Conservation (phyloP, 1,140 invertebrate species). For the Scaptomyza graminum region DNA sequence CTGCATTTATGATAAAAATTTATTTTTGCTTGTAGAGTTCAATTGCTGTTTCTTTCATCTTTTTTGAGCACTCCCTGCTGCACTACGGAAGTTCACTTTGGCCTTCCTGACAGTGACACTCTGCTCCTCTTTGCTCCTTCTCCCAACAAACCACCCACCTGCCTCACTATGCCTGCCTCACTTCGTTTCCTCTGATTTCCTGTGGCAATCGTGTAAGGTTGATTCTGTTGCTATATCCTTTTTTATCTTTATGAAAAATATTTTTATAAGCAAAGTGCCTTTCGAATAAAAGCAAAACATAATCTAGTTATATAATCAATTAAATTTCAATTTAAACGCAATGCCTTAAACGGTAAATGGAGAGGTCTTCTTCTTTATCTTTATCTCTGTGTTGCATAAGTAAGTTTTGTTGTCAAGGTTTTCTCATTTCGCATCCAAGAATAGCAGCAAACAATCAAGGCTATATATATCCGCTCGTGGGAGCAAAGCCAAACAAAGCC, state of each 20-base stretch:
- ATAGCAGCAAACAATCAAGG: slow-evolving; percentile 31
- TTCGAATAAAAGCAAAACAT: neutral
- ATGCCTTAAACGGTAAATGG: no score
- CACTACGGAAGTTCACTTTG: slow-evolving; percentile 43
- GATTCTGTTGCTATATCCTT: slow-evolving; percentile 26
- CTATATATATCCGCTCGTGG: neutral
- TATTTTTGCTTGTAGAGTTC: slow-evolving; percentile 30
- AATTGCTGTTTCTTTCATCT: slow-evolving; percentile 24
- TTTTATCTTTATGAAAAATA: no score
- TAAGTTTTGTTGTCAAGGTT: slow-evolving; percentile 11
- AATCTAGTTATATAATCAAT: slow-evolving; percentile 22
- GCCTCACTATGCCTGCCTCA: neutral
- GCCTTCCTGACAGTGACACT: slow-evolving; percentile 8
- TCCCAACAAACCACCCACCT: no score
- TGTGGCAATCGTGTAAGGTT: slow-evolving; percentile 8
- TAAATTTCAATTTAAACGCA: neutral
- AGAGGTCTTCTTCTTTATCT: no score
- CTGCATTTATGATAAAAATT: slow-evolving; percentile 48
- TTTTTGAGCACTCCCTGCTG: neutral
- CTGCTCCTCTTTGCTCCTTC: neutral
- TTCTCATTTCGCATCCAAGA: slow-evolving; percentile 9
- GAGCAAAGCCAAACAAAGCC: neutral
- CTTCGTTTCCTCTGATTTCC: slow-evolving; percentile 28
- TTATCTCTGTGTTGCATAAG: neutral
- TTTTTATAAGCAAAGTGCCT: no score